These are phyloP conservation scores for Eclectus roratus DNA, from an alignment of 2,113 vertebrate genomes.

Conservation along the genomic window DNA sequence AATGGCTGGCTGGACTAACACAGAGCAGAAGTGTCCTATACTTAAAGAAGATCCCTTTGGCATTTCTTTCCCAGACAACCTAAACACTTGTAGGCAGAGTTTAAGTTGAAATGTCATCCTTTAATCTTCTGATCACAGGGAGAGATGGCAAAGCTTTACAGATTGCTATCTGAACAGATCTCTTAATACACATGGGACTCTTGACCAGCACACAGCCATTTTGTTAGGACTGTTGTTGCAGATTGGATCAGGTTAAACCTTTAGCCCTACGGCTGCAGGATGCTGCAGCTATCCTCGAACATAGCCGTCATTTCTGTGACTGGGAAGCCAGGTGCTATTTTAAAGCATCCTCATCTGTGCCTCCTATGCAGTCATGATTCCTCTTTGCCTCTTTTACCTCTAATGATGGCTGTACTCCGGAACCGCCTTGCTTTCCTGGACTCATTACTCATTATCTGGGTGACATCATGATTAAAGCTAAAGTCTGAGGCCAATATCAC, in stretches of 20 bases:
- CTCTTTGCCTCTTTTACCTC: neutral
- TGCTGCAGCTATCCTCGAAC: neutral
- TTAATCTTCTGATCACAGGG: neutral
- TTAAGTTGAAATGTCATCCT: neutral
- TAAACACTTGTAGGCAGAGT: neutral
- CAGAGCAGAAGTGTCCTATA: neutral
- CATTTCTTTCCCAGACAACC: neutral
- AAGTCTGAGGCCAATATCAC: neutral
- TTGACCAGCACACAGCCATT: accelerated
- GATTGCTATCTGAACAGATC: neutral
- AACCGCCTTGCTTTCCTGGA: neutral
- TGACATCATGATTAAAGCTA: neutral
- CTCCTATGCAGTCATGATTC: neutral
- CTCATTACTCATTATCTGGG: neutral
- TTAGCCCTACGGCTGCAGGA: neutral
- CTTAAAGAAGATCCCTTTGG: neutral
- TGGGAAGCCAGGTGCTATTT: neutral
- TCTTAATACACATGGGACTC: accelerated
- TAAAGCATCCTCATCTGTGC: neutral
- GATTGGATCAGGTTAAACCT: neutral
- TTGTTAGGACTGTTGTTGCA: neutral
- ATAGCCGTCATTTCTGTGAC: neutral
- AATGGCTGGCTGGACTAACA: neutral
- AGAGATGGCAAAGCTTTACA: neutral
- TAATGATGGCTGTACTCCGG: neutral